phyloP scores from a whole-genome alignment of 2,888 invertebrate genomes.

The Platypus cylindrus region DNA sequence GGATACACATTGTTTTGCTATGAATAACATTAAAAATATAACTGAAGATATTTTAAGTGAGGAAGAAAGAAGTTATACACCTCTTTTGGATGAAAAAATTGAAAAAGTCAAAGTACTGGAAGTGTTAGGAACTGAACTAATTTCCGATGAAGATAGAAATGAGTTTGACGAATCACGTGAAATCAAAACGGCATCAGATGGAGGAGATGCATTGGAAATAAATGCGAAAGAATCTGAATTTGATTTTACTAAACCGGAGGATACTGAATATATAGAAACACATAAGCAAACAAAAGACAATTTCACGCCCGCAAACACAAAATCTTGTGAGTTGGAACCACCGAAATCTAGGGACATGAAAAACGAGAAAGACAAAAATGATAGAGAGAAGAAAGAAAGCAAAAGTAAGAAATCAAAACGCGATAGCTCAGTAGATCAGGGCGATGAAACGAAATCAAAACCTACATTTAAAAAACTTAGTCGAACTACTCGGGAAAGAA shows the following conservation, averaged over 20 bases:
- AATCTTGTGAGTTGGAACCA: slow-evolving; percentile 10
- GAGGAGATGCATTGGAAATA: slow-evolving; percentile 34
- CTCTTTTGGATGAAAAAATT: slow-evolving; percentile 55
- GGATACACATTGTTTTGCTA: slow-evolving; percentile 21
- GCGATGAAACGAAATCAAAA: too few species aligned
- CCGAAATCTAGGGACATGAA: slow-evolving; percentile 20
- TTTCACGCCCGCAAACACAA: slow-evolving; percentile 16
- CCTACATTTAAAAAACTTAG: slow-evolving; percentile 45
- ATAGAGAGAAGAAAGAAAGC: slow-evolving; percentile 31
- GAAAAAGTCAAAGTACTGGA: slow-evolving; percentile 26
- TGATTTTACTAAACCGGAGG: slow-evolving; percentile 34
- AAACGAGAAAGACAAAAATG: slow-evolving; percentile 16
- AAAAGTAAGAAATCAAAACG: slow-evolving; percentile 35
- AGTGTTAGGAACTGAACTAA: slow-evolving; percentile 60
- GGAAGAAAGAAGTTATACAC: slow-evolving; percentile 59
- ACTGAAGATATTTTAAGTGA: slow-evolving; percentile 49
- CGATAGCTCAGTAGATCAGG: too few species aligned
- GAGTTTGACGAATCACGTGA: slow-evolving; percentile 47
- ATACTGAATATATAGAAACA: slow-evolving; percentile 47
- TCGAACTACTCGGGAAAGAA: slow-evolving; percentile 55
- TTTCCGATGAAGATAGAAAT: slow-evolving; percentile 59
- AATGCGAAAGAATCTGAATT: slow-evolving; percentile 37
- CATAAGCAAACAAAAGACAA: slow-evolving; percentile 34
- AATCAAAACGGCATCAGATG: slow-evolving; percentile 31
- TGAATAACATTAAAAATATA: slow-evolving; percentile 37